A percentile compares a stretch with the other conserved stretches of the same genome.
Evolutionary conservation across 1,140 invertebrate genomes (phyloP).

Genomic region (Hypothenemus hampei): DNA sequence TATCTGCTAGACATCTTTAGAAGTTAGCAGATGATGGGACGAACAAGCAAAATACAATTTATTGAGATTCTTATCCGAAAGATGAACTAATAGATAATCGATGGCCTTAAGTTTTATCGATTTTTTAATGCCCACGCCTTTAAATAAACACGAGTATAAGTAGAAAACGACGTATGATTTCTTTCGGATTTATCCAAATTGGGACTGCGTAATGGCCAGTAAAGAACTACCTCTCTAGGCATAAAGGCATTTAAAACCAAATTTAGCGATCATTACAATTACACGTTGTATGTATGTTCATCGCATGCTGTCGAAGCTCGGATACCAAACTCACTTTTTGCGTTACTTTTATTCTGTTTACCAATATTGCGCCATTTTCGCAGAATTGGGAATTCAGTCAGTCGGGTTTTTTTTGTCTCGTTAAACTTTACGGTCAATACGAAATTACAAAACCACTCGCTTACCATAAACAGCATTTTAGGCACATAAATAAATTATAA

Average conservation of each 20-base stretch:
- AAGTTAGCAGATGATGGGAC: no score
- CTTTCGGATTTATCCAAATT: slow-evolving; percentile 15
- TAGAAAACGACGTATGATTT: slow-evolving; percentile 11
- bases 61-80: background rate
- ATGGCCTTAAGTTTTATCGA: background rate
- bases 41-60: no score
- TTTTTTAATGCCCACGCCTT: slow-evolving; percentile 5
- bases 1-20: no score
- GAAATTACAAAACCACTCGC: background rate
- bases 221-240: slow-evolving; percentile 9
- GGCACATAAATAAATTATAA: no score
- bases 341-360: slow-evolving; percentile 1
- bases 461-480: no score
- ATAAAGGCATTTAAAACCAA: slow-evolving; percentile 19
- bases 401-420: slow-evolving; percentile 1
- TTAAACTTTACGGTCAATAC: slow-evolving; percentile 6
- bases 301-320: slow-evolving; percentile 11
- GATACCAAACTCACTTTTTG: slow-evolving; percentile 5
- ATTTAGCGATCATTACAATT: slow-evolving; percentile 20
- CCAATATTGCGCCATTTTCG: slow-evolving; percentile 16
- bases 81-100: slow-evolving; percentile 6
- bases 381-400: slow-evolving; percentile 10
- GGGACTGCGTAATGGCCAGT: slow-evolving; percentile 5
- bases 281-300: slow-evolving; percentile 22
- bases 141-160: background rate